Evolutionary conservation across 2,113 vertebrate genomes (phyloP).

Genomic region (Acrocephalus arundinaceus): DNA sequence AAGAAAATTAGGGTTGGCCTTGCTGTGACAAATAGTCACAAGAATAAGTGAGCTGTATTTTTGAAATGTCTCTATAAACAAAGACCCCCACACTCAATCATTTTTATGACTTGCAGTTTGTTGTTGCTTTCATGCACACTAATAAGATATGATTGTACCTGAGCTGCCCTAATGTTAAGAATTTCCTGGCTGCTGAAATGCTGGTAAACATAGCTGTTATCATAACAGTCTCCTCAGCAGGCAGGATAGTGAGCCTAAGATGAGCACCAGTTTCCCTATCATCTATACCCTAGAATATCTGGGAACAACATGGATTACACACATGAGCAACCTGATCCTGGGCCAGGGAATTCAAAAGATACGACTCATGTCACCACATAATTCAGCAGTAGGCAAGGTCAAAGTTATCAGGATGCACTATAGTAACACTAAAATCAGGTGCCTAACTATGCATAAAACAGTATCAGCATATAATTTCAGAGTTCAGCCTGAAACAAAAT

Average conservation of each 20-base stretch:
- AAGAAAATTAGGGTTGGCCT: not conserved
- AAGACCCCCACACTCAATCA: not conserved
- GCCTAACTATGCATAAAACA: fast-evolving
- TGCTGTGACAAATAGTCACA: not conserved
- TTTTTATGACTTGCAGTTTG: not conserved
- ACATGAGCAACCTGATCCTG: not conserved
- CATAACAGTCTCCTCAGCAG: fast-evolving
- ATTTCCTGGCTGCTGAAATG: not conserved
- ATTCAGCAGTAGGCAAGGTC: not conserved
- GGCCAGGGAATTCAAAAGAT: not conserved
- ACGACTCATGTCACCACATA: not conserved
- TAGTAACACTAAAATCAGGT: not conserved
- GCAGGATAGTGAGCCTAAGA: not conserved
- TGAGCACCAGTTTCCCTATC: not conserved
- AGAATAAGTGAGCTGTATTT: not conserved
- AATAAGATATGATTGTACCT: not conserved
- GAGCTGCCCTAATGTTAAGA: not conserved
- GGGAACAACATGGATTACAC: not conserved
- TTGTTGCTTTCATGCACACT: not conserved
- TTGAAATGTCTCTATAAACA: not conserved
- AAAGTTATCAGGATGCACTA: not conserved
- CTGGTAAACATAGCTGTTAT: not conserved
- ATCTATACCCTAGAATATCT: not conserved
- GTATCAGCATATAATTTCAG: not conserved
- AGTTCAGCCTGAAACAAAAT: not conserved